Base-by-base conservation (phyloP, 2,113 vertebrate genomes). In the Donacobius atricapilla region DNA sequence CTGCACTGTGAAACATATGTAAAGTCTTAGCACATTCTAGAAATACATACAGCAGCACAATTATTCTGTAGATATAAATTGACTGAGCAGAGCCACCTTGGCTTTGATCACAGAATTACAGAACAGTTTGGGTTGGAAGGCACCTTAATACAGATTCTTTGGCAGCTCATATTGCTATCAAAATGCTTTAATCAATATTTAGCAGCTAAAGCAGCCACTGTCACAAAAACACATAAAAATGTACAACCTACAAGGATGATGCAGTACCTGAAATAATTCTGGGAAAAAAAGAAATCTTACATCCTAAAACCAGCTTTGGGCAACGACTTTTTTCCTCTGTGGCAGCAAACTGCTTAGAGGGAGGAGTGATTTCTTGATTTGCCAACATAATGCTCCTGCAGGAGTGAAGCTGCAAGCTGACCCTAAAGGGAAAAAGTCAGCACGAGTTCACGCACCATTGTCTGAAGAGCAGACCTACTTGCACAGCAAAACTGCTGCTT, bases 401-500 rank as follows among this genome's bases (percentile, higher is more conserved):
- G 2, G 4, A 77, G 40, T 1, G 12, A 31, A 90, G 77, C 92
- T 5, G 13, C 72, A 30, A 89, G 77, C 56, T 89, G 89, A 85
- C 79, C 81, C 27, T n/a, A n/a, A 7, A 30, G 65, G 69, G 35
- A 69, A 56, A 68, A 45, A 92, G 78, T 79, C 93, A 89, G 56
- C 61, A 28, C 0, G 6, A 73, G 87, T 92, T 94, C 90, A 60
- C 1, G 5, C 27, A 28, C 30, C 65, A 42, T 33, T 68, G 57
- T 86, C 13, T 64, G 75, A 79, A 83, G 64, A 57, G 68, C 78
- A 73, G 87, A 77, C 33, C 64, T 44, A 63, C 80, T 87, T 60
- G 65, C 87, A 71, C 81, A 93, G 89, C 89, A 91, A 31, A 96
- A 63, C 89, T 69, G 83, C 82, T 61, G 57, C 48, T 56, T 71